Evolutionary conservation across 2,113 vertebrate species (phyloP).

Genomic region (Dromaius novaehollandiae): DNA sequence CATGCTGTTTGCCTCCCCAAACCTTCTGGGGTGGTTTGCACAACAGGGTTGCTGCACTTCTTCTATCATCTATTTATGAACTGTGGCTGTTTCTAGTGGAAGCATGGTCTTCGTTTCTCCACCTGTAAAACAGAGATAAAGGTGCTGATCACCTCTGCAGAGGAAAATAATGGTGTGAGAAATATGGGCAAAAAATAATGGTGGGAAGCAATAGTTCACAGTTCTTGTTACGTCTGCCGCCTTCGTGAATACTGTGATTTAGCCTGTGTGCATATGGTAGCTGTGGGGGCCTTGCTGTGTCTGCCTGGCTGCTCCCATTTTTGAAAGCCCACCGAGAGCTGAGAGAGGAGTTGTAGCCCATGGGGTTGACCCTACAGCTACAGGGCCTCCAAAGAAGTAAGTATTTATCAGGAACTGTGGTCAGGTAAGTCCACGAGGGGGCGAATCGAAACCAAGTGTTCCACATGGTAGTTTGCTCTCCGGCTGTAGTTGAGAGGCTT

Average conservation of each 20-base stretch:
- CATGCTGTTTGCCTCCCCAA: too few relatives aligned
- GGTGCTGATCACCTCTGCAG: not conserved
- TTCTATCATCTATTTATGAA: not conserved
- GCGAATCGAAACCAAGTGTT: not conserved
- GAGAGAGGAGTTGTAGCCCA: not conserved
- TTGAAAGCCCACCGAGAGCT: not conserved
- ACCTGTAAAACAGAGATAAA: not conserved
- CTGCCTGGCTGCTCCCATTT: not conserved
- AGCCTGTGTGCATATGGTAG: not conserved
- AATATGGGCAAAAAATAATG: not conserved
- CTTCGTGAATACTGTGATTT: not conserved
- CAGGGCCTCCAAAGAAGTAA: not conserved
- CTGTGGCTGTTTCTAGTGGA: not conserved
- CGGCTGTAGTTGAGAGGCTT: not conserved
- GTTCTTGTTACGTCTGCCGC: not conserved
- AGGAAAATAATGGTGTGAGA: not conserved
- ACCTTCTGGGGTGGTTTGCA: not conserved
- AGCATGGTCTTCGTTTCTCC: not conserved
- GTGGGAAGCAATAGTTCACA: not conserved
- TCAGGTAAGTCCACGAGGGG: constrained; percentile 3
- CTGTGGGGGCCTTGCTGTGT: not conserved
- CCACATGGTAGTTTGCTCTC: not conserved
- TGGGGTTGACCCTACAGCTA: not conserved
- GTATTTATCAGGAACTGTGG: not conserved
- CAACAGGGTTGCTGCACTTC: fast-evolving